A percentile compares a stretch with the other conserved stretches of the same genome.
These are phyloP conservation scores for Manis javanica DNA, from an alignment of 2,797 vertebrate genomes.

Conservation along the genomic window DNA sequence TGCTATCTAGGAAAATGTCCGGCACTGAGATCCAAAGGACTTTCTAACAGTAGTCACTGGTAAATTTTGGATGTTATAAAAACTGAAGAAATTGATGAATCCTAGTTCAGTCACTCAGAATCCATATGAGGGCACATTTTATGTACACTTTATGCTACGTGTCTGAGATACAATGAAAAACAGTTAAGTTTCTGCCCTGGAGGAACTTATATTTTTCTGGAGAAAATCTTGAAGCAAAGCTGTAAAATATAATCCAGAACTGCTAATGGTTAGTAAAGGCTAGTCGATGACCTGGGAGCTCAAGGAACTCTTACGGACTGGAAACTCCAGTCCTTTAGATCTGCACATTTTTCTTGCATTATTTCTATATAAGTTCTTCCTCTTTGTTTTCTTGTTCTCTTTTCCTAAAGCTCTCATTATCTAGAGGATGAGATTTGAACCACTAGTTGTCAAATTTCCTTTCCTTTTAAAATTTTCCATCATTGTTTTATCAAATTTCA, in stretches of 20 bases:
- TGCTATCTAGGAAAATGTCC: not conserved
- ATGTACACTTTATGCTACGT: not conserved
- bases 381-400: not conserved
- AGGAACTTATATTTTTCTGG: not conserved
- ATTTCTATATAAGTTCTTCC: not conserved
- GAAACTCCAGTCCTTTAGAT: not conserved
- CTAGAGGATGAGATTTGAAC: not conserved
- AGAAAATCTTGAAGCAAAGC: slow-evolving; percentile 8
- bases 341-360: not conserved
- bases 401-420: not conserved
- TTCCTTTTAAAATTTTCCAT: not conserved
- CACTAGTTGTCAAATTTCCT: not conserved
- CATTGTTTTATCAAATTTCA: not conserved
- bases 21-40: not conserved
- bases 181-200: not conserved
- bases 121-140: not conserved
- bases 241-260: not conserved
- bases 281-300: not conserved
- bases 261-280: not conserved
- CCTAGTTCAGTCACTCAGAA: not conserved
- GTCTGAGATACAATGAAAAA: not conserved
- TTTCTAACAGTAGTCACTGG: not conserved
- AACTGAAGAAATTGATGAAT: not conserved
- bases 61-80: not conserved
- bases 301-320: not conserved